Evolutionary conservation across 2,113 vertebrate genomes (phyloP).

Genomic region (Melanotaenia duboulayi): DNA sequence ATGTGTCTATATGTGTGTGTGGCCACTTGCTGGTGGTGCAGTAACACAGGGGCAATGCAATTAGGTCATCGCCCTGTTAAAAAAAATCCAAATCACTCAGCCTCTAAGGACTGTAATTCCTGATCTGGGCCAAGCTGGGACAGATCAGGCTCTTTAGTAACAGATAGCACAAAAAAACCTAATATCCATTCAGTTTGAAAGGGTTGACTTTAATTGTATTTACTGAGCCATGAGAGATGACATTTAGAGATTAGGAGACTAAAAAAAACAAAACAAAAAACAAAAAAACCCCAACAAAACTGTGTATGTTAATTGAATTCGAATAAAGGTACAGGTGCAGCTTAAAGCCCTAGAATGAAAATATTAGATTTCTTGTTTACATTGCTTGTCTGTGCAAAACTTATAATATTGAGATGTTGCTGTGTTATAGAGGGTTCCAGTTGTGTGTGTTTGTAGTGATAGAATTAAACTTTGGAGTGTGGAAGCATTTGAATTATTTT

Average conservation of each 20-base stretch:
- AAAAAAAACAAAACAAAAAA: constrained; percentile 14
- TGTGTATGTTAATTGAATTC: constrained; percentile 22
- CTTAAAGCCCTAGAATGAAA: too few relatives aligned
- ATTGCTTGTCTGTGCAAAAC: too few relatives aligned
- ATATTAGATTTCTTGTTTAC: background rate
- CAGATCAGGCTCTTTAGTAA: constrained; percentile 42
- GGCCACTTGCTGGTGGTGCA: background rate
- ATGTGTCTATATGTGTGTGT: background rate
- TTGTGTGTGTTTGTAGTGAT: background rate
- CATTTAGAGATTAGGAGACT: constrained; percentile 11
- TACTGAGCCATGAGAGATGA: constrained; percentile 4
- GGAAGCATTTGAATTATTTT: constrained; percentile 9
- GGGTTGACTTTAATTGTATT: constrained; percentile 29
- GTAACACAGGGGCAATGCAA: background rate
- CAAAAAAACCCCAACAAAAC: too few relatives aligned
- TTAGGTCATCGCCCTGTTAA: background rate
- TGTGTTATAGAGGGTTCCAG: background rate
- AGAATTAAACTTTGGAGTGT: background rate
- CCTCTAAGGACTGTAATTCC: constrained; percentile 1
- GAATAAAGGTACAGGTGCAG: too few relatives aligned
- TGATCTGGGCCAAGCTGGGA: constrained; percentile 46
- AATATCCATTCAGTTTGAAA: constrained; percentile 49
- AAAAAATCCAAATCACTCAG: background rate
- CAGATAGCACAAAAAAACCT: constrained; percentile 26
- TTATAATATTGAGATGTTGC: background rate